Evolutionary conservation across 1,140 invertebrate genomes (phyloP).

Genomic region (Leucophenga varia): DNA sequence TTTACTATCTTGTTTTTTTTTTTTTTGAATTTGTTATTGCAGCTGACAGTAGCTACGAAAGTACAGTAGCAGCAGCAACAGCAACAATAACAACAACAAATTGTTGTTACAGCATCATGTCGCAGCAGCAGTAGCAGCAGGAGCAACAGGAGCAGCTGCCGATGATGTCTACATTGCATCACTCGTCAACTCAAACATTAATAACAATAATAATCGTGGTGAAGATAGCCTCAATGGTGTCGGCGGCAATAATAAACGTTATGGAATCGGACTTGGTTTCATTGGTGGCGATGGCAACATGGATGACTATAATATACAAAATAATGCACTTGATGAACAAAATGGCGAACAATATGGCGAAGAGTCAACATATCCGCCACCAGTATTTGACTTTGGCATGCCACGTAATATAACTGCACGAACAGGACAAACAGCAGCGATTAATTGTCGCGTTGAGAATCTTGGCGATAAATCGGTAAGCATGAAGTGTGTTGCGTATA

Average conservation of each 20-base stretch:
- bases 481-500: too few relatives aligned
- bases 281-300: too few relatives aligned
- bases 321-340: constrained; percentile 16
- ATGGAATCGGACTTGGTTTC: too few relatives aligned
- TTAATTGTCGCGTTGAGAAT: constrained; percentile 80
- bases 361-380: constrained; percentile 59
- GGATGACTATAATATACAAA: constrained; percentile 16
- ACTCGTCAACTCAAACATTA: constrained; percentile 21
- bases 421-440: constrained; percentile 79
- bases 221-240: constrained; percentile 4
- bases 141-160: constrained; percentile 11
- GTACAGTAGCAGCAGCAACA: not conserved
- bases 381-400: constrained; percentile 75
- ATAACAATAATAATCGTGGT: constrained; percentile 4
- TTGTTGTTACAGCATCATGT: constrained; percentile 34
- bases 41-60: too few relatives aligned
- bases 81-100: constrained; percentile 26
- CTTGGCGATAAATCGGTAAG: constrained; percentile 83
- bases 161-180: constrained; percentile 46
- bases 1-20: too few relatives aligned
- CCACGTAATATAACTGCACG: constrained; percentile 78
- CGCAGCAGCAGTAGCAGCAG: constrained; percentile 3
- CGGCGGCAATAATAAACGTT: too few relatives aligned
- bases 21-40: too few relatives aligned
- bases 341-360: constrained; percentile 23